These are phyloP conservation scores for Poeciliopsis prolifica DNA, from an alignment of 2,113 vertebrate genomes.

Conservation along the genomic window DNA sequence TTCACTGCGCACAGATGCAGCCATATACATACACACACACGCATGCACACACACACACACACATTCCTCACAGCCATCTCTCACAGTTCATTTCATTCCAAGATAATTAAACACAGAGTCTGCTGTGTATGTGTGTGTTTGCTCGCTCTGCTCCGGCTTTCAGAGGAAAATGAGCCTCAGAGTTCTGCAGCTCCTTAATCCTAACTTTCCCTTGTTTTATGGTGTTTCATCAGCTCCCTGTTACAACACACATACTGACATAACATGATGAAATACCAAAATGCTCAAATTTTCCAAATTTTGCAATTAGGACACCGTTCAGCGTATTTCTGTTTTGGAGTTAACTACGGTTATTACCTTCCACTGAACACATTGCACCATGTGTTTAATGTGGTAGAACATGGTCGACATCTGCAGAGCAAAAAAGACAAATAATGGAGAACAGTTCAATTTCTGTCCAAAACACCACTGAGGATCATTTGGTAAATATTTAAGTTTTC, in stretches of 20 bases:
- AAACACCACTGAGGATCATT: neutral
- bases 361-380: neutral
- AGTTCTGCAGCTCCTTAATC: neutral
- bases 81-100: conserved; percentile 39
- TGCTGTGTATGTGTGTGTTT: conserved; percentile 8
- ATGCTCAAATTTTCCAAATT: conserved; percentile 17
- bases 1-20: neutral
- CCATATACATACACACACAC: neutral
- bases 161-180: neutral
- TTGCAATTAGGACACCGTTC: conserved; percentile 19
- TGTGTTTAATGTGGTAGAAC: neutral
- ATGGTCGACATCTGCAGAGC: neutral
- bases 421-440: neutral
- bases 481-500: neutral
- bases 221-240: conserved; percentile 46
- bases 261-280: conserved; percentile 28
- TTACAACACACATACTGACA: conserved; percentile 7
- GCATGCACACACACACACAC: neutral
- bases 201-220: conserved; percentile 37
- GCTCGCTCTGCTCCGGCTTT: neutral
- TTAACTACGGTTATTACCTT: neutral
- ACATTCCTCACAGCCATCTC: conserved; percentile 22
- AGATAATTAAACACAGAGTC: conserved; percentile 35
- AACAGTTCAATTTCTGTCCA: neutral
- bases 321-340: conserved; percentile 13